Evolutionary conservation across 2,113 vertebrate genomes (phyloP), one percentile per base, ranked within the genome.

Genomic region (Piaya cayana): DNA sequence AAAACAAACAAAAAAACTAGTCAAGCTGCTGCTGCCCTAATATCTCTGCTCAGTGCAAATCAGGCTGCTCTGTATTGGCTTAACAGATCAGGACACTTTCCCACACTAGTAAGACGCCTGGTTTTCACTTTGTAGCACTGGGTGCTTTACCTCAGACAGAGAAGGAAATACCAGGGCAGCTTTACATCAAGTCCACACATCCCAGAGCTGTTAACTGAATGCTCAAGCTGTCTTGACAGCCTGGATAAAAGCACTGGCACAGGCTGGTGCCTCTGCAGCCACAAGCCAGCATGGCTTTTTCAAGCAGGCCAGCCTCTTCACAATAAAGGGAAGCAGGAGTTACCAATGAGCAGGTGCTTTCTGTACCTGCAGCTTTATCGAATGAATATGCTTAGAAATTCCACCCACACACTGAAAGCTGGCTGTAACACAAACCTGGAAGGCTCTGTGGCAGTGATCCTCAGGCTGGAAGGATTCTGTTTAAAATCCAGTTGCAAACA

Each of bases 301-400:
- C 55, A 12, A 26, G 62, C 32, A 58, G 29, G 26, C 20, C 36
- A 34, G 21, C 21, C 3, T 8, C 52, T 63, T 6, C 6, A 0
- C 2, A 10, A 32, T 1, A 7, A 63, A 11, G 62, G 23, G 15
- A 52, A 80, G 43, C 43, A 71, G 49, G 21, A 85, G 32, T 55
- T 8, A 4, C 15, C 50, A 58, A 11, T 0, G 36, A 80, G 50
- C 0, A 0, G 22, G 0, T 53, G 60, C 21, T 34, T 89, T 53
- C 52, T 15, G 2, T 6, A 69, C 32, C 15, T 2, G 55, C 59
- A 76, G 37, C 5, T 22, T 49, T 36, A 62, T 7, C 0, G 0
- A 88, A 82, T 21, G 80, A 58, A 86, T 20, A 18, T 1, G 10
- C 67, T 81, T 85, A 29, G 50, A 85, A 92, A 50, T 82, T 63